phyloP scores from a whole-genome alignment of 2,888 invertebrate species.

The Troglohyphantes excavatus region DNA sequence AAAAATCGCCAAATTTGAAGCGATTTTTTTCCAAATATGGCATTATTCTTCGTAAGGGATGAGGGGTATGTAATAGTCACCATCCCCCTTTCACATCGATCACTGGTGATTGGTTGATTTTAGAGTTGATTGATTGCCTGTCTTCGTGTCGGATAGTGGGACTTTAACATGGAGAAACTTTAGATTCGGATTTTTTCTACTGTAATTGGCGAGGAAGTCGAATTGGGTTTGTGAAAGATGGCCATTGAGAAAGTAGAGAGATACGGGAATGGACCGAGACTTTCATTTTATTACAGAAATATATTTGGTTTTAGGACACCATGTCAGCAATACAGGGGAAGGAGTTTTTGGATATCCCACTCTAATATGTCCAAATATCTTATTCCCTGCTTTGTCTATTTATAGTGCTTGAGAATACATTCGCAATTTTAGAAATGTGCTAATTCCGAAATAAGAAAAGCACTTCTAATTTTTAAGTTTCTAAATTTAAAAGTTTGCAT shows the following conservation, averaged over 20 bases:
- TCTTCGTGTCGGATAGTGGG: slow-evolving; percentile 45
- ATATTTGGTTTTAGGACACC: no score
- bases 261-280: no score
- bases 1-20: background rate
- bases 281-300: no score
- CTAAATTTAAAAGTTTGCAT: no score
- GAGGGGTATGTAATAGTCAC: background rate
- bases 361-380: no score
- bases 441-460: no score
- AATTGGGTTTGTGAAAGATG: background rate
- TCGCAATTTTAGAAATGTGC: no score
- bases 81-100: slow-evolving; percentile 17
- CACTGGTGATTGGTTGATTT: slow-evolving; percentile 62
- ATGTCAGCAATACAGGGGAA: no score
- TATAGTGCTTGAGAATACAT: no score
- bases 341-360: no score
- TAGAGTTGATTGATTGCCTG: slow-evolving; percentile 62
- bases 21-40: background rate
- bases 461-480: no score
- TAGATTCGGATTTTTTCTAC: background rate
- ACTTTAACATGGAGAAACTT: slow-evolving; percentile 50
- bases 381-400: no score
- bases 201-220: slow-evolving; percentile 34
- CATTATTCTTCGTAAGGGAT: background rate
- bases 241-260: background rate